phyloP scores from a whole-genome alignment of 2,113 vertebrate genomes.

The Calyptommatus sinebrachiatus region DNA sequence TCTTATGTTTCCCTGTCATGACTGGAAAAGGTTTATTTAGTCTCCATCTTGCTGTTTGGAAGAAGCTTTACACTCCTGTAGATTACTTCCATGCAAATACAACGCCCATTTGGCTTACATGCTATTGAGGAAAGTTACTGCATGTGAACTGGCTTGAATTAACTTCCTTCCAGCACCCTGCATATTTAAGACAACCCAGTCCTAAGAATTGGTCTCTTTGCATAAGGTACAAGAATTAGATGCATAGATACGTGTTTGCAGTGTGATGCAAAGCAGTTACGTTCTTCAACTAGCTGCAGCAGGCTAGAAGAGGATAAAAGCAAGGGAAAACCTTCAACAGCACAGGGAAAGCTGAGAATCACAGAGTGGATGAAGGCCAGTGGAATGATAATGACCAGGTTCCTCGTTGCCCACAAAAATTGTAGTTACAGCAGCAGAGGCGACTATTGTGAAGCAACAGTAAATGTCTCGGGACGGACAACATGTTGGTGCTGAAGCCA shows the following conservation, averaged over 20 bases:
- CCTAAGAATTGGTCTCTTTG: too few species aligned
- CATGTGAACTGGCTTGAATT: too few species aligned
- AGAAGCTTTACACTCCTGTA: too few species aligned
- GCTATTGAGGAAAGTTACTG: too few species aligned
- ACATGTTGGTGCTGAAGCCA: slow-evolving; percentile 37
- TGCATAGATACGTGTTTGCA: not conserved
- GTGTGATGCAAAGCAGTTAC: not conserved
- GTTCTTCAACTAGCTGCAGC: not conserved
- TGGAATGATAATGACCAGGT: slow-evolving; percentile 27
- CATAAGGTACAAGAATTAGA: not conserved
- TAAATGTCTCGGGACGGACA: slow-evolving; percentile 50
- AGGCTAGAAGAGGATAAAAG: not conserved
- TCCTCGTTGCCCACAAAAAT: slow-evolving; percentile 10
- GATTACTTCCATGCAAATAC: too few species aligned
- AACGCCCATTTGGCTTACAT: too few species aligned
- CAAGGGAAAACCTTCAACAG: not conserved
- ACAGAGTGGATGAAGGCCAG: slow-evolving; percentile 50
- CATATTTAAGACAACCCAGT: not conserved
- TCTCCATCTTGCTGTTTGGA: too few species aligned
- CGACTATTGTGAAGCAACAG: slow-evolving; percentile 29
- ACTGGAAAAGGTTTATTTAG: too few species aligned
- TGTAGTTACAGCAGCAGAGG: not conserved
- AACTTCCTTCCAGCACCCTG: too few species aligned
- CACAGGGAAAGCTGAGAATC: slow-evolving; percentile 10
- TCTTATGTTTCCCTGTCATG: too few species aligned